Evolutionary conservation across 2,797 vertebrate genomes (phyloP), one percentile per base, ranked within the genome.

Genomic region (Pseudochirops cupreus): DNA sequence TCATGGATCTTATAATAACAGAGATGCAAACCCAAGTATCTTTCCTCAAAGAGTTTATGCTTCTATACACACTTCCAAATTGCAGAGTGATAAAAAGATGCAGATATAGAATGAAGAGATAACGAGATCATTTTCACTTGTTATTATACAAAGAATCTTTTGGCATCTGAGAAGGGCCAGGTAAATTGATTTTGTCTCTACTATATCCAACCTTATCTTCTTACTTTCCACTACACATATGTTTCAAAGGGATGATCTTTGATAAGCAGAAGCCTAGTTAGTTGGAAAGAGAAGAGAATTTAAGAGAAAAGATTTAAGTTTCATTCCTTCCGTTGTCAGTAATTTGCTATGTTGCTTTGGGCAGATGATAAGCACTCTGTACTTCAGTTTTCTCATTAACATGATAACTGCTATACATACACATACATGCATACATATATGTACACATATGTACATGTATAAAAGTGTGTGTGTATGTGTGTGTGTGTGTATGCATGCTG

Each of bases 401-500:
- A 67, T 67, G 31, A 14, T 67, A 67, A 31, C 13, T n/a, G 4
- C 5, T 29, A 3, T 39, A 58, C 46, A 14, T 29, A 29, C 14
- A 29, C 90, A 14, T 28, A 0, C 94, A n/a, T n/a, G 0, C 31
- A 16, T 29, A 28, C 82, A n/a, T 29, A 90, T 89, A 29, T 1
- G 10, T 4, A 29, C 12, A 57, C 56, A 57, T 57, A 57, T 57
- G 24, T 57, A 7, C 56, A 46, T 24, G 56, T 57, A 57, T 57
- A 57, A 26, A 56, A 56, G 16, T n/a, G 2, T 9, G 5, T 46
- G 6, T 12, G 28, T 0, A 0, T 9, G 7, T 2, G 1, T 0
- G 13, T 13, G 1, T 31, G 28, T 62, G 12, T 14, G 2, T 59
- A 4, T 62, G 12, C 0, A 33, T 67, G 12, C 5, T 67, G 5